A percentile compares a stretch with the other conserved stretches of the same genome.
These are phyloP conservation scores for Psophia crepitans DNA, from an alignment of 2,113 vertebrate species.

Conservation along the genomic window DNA sequence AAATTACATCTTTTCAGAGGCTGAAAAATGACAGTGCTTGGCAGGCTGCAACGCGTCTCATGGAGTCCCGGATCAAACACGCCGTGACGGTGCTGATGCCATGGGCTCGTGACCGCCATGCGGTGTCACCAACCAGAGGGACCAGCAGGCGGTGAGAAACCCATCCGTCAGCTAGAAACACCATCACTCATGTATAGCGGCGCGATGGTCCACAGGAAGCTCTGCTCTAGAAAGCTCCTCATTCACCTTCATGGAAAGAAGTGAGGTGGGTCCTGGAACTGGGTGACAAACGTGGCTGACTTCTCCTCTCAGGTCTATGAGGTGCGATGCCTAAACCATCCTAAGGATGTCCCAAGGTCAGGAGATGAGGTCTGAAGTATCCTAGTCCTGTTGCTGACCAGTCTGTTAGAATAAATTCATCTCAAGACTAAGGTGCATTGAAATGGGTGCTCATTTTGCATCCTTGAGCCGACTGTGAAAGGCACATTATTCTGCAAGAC, in stretches of 20 bases:
- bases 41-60: background rate
- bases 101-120: accelerated
- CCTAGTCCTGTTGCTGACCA: background rate
- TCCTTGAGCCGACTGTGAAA: background rate
- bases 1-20: constrained; percentile 32
- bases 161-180: accelerated
- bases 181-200: accelerated
- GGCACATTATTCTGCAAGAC: background rate
- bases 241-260: background rate
- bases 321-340: background rate
- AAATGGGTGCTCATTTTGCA: background rate
- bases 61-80: background rate
- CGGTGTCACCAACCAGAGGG: background rate
- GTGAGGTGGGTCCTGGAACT: background rate
- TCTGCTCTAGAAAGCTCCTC: background rate
- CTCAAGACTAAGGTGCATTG: accelerated
- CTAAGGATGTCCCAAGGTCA: background rate
- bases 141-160: background rate
- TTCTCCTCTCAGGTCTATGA: background rate
- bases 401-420: background rate
- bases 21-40: background rate
- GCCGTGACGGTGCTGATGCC: accelerated
- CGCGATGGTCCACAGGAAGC: accelerated
- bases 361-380: background rate
- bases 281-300: background rate